Conservation (phyloP, 2,888 invertebrate species). For the Monochamus alternatus region DNA sequence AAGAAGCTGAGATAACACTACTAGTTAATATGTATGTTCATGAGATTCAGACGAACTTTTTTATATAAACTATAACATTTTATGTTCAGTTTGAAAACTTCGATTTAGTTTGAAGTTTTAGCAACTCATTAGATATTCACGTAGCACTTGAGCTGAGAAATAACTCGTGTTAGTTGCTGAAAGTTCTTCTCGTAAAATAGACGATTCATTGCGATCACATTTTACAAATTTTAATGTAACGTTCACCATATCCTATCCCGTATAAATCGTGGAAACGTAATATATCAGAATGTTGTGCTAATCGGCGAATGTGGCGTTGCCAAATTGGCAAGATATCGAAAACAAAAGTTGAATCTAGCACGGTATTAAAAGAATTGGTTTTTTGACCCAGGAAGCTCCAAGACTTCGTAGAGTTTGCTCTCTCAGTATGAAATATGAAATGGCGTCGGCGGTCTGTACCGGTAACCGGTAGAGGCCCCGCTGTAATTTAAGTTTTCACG, state of each 20-base stretch:
- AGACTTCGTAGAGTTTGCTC: slow-evolving; percentile 27
- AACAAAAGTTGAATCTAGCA: slow-evolving; percentile 52
- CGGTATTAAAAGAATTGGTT: slow-evolving; percentile 53
- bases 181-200: background rate
- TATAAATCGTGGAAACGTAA: slow-evolving; percentile 1
- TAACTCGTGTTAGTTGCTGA: background rate
- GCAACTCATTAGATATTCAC: too few species aligned
- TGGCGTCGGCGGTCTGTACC: slow-evolving; percentile 16
- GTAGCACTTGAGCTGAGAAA: background rate
- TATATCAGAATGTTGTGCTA: slow-evolving; percentile 6
- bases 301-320: slow-evolving; percentile 36
- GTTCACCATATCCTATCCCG: background rate
- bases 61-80: too few species aligned
- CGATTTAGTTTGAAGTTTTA: too few species aligned
- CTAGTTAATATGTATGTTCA: too few species aligned
- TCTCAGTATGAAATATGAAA: slow-evolving; percentile 31
- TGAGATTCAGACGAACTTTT: too few species aligned
- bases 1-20: too few species aligned
- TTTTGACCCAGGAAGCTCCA: slow-evolving; percentile 57
- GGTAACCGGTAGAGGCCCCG: slow-evolving; percentile 10
- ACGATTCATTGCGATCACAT: background rate
- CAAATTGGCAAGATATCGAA: slow-evolving; percentile 52
- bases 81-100: too few species aligned
- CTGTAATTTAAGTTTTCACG: background rate
- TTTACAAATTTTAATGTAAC: slow-evolving; percentile 1